phyloP scores from a whole-genome alignment of 2,797 vertebrate species.

The Cetoscarus ocellatus region DNA sequence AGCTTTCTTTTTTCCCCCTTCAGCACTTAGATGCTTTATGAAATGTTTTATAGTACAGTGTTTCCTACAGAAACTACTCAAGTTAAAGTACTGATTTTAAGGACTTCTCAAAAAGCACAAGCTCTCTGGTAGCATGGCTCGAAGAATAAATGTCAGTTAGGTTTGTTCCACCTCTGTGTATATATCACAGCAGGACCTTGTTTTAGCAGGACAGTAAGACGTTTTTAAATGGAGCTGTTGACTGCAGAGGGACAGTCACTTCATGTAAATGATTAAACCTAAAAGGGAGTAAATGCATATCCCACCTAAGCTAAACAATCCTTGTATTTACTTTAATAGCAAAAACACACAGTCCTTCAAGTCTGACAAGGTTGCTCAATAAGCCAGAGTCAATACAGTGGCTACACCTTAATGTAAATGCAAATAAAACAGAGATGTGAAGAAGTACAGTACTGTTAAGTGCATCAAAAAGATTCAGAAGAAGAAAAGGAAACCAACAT shows the following conservation, averaged over 20 bases:
- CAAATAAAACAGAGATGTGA: not conserved
- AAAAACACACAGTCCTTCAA: not conserved
- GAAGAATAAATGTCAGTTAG: no score
- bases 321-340: not conserved
- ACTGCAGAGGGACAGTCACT: not conserved
- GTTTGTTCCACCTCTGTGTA: no score
- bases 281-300: not conserved
- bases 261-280: slow-evolving; percentile 14
- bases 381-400: not conserved
- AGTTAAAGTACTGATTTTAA: no score
- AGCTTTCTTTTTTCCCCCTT: no score
- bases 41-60: no score
- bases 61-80: no score
- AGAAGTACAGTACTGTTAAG: not conserved
- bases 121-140: not conserved
- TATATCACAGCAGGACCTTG: not conserved
- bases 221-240: not conserved
- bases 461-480: not conserved
- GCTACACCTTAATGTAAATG: not conserved
- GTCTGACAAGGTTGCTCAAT: not conserved
- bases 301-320: not conserved
- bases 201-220: not conserved
- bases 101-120: not conserved
- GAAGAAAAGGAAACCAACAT: no score
- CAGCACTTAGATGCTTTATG: no score